Conservation (phyloP, 1,140 invertebrate genomes). For the Papilio machaon region DNA sequence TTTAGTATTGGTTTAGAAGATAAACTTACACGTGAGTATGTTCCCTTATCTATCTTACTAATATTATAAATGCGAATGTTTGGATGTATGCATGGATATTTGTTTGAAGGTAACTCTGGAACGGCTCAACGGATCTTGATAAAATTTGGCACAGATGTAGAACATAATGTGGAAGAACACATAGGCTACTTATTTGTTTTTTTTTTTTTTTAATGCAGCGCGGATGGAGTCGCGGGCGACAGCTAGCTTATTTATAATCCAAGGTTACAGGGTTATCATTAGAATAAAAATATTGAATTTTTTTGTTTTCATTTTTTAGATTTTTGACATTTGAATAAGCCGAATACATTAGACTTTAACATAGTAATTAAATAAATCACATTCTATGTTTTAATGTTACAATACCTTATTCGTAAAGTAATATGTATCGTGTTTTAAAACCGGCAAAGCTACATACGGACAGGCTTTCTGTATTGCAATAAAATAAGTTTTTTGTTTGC, state of each 20-base stretch:
- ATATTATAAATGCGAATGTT: no score
- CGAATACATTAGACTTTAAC: neutral
- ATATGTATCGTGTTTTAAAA: neutral
- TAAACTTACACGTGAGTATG: neutral
- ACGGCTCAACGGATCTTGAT: no score
- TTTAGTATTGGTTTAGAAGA: constrained; percentile 5
- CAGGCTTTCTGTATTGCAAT: constrained; percentile 13
- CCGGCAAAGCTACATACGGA: neutral
- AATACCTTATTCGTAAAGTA: neutral
- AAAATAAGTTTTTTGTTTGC: constrained; percentile 29
- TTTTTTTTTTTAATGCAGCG: no score
- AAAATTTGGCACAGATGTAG: no score
- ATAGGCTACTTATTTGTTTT: neutral
- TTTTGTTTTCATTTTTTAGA: no score
- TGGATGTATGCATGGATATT: no score
- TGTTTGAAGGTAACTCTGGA: no score
- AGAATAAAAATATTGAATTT: no score
- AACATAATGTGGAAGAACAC: neutral
- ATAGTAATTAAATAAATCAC: neutral
- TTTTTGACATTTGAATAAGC: no score
- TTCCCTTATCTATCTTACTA: neutral
- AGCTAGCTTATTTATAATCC: no score
- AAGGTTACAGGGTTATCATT: no score
- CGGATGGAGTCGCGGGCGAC: no score
- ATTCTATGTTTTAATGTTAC: neutral